A percentile compares a stretch with the other conserved stretches of the same genome.
These are phyloP conservation scores for Regulus satrapa DNA, from an alignment of 2,113 vertebrate species.

Conservation along the genomic window DNA sequence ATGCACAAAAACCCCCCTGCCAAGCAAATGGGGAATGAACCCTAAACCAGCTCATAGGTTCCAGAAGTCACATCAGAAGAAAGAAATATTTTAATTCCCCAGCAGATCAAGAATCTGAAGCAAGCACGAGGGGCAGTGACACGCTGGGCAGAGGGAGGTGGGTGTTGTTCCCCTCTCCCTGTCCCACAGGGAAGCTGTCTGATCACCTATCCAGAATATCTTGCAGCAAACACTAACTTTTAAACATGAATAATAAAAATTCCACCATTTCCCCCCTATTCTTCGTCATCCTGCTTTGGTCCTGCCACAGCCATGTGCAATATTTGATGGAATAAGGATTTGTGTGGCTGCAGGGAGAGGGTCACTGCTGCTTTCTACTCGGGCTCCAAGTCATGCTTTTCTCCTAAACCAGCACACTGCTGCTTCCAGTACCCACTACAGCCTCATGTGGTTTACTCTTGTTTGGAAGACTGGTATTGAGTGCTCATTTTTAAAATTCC, in stretches of 20 bases:
- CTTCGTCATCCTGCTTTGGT: background rate
- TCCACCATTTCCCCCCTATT: background rate
- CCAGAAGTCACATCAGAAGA: background rate
- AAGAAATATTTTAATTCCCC: background rate
- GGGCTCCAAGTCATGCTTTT: background rate
- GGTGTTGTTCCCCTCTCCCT: background rate
- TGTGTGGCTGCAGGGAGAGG: background rate
- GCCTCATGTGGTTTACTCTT: background rate
- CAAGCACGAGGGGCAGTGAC: background rate
- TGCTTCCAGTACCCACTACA: background rate
- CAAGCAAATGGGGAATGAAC: background rate
- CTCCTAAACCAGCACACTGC: background rate
- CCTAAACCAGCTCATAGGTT: background rate
- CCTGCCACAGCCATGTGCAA: rapidly evolving
- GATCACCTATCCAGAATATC: background rate
- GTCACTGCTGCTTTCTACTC: background rate
- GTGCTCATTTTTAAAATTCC: background rate
- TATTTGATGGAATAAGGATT: background rate
- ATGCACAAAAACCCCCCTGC: rapidly evolving
- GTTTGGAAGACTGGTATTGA: background rate
- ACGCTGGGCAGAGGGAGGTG: background rate
- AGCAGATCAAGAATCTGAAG: background rate
- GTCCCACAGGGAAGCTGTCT: background rate
- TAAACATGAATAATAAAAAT: background rate
- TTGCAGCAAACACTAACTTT: background rate